phyloP scores from a whole-genome alignment of 2,113 vertebrate species.

The Mesocricetus auratus region DNA sequence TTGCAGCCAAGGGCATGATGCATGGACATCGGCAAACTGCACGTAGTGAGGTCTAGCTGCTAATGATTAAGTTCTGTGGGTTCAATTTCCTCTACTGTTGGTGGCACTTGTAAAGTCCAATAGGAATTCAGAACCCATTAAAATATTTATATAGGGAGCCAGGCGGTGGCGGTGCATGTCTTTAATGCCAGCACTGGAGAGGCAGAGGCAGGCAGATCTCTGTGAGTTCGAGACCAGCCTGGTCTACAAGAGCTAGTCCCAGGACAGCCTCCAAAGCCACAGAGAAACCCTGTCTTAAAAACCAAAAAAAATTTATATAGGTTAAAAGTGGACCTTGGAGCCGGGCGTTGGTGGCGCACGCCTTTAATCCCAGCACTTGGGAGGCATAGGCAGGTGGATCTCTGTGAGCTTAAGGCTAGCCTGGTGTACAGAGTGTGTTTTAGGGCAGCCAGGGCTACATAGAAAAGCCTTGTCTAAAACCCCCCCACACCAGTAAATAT shows the following conservation, averaged over 20 bases:
- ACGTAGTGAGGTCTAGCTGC: not conserved
- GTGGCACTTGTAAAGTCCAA: not conserved
- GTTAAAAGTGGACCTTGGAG: no score
- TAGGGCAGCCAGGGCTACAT: no score
- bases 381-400: no score
- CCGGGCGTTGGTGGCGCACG: no score
- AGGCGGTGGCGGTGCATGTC: not conserved
- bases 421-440: no score
- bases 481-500: not conserved
- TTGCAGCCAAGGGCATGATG: not conserved
- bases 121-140: not conserved
- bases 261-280: not conserved
- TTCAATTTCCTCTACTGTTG: not conserved
- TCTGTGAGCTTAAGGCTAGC: no score
- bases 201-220: not conserved
- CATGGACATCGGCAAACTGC: not conserved
- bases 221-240: not conserved
- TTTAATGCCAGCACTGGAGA: not conserved
- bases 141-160: not conserved
- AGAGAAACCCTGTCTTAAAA: not conserved
- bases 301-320: no score
- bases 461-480: no score
- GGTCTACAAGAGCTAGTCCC: not conserved
- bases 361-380: no score
- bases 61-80: not conserved